A percentile compares a stretch with the other conserved stretches of the same genome.
These are phyloP conservation scores for Noctuana brunneofusca DNA, from an alignment of 2,888 invertebrate genomes.

Conservation along the genomic window DNA sequence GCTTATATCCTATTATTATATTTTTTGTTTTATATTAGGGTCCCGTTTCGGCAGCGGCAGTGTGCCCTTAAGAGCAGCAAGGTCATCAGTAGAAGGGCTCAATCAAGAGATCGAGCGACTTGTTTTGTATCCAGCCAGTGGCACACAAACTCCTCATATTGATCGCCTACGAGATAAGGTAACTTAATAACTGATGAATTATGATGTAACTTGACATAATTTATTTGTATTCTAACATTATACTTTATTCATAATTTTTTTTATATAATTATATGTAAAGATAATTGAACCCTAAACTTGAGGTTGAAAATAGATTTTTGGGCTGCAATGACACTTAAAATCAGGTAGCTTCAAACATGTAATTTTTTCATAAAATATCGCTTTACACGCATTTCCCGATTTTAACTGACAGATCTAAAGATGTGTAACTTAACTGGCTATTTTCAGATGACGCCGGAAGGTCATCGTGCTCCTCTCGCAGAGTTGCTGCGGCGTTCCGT, in stretches of 20 bases:
- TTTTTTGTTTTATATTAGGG: conserved; percentile 52
- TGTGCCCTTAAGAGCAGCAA: conserved; percentile 86
- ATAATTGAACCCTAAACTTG: too few species aligned
- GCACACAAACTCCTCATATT: conserved; percentile 74
- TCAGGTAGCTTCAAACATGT: too few species aligned
- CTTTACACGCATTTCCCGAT: too few species aligned
- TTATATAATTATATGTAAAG: too few species aligned
- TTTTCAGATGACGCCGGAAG: conserved; percentile 90
- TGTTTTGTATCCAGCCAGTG: conserved; percentile 83
- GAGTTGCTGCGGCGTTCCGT: conserved; percentile 90
- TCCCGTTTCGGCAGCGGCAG: conserved; percentile 73
- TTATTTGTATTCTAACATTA: too few species aligned
- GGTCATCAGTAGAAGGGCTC: conserved; percentile 92
- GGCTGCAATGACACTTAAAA: too few species aligned
- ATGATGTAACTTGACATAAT: too few species aligned
- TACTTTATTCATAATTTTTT: too few species aligned
- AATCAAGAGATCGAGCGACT: conserved; percentile 94
- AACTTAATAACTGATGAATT: too few species aligned
- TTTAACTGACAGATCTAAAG: neutral
- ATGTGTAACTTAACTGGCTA: neutral
- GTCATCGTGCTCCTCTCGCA: conserved; percentile 92
- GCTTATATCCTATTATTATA: neutral
- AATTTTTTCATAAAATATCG: too few species aligned
- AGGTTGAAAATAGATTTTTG: too few species aligned
- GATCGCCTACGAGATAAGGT: conserved; percentile 85